Conservation (phyloP, 2,113 vertebrate genomes). For the Corydoras maculifer region DNA sequence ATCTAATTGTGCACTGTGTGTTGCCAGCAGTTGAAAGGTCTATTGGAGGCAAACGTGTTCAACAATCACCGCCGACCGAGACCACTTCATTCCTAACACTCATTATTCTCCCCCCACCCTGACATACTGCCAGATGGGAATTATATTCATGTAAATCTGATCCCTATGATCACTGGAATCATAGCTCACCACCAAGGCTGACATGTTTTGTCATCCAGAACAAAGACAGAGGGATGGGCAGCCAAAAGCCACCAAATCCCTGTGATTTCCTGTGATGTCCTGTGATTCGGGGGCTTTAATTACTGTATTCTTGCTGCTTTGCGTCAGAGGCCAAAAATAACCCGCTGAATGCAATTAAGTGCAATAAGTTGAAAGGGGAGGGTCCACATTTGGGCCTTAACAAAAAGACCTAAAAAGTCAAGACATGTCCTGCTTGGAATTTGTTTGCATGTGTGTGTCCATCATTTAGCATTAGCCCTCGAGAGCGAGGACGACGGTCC, state of each 20-base stretch:
- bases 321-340: constrained; percentile 63
- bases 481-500: constrained; percentile 19
- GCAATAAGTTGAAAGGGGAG: constrained; percentile 36
- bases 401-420: constrained; percentile 31
- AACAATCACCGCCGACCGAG: constrained; percentile 15
- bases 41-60: constrained; percentile 1
- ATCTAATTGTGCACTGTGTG: constrained; percentile 32
- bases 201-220: constrained; percentile 19
- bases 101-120: constrained; percentile 9
- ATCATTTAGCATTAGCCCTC: constrained; percentile 27
- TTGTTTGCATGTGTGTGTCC: constrained; percentile 15
- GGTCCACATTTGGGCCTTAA: constrained; percentile 38
- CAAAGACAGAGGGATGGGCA: constrained; percentile 30
- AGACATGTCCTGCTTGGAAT: constrained; percentile 31
- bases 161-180: not conserved
- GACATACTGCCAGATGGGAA: not conserved
- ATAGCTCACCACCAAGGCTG: constrained; percentile 12
- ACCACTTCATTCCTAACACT: not conserved
- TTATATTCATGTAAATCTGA: constrained; percentile 7
- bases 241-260: constrained; percentile 36
- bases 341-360: constrained; percentile 54
- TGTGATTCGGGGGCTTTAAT: constrained; percentile 54
- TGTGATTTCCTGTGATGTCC: constrained; percentile 16
- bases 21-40: not conserved
- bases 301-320: constrained; percentile 60